Base-by-base conservation (phyloP, 2,888 invertebrate genomes). In the Drosophila subsilvestris region DNA sequence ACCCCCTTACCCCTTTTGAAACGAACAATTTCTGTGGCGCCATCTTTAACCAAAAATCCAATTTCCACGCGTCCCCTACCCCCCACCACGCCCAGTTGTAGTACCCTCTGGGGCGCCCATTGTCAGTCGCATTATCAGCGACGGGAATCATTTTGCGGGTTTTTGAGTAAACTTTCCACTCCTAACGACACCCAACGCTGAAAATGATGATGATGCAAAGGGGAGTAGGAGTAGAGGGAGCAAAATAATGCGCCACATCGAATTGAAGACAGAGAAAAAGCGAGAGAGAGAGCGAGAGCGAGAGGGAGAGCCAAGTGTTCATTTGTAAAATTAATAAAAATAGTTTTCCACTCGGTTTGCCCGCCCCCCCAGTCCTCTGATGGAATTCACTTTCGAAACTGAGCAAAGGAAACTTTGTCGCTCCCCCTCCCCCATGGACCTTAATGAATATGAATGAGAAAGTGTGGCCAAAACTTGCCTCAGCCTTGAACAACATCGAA, bases 311-410 rank as follows among this genome's bases (percentile, higher is more conserved):
- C 63, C 54, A 63, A 57, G 63, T 60, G 51, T 71, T 74, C 71
- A 67, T 74, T 78, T 78, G 48, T 68, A 63, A 75, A 81, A 76
- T 82, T 69, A 79, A 76, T 75, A 69, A 60, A 66, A 58, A 65
- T 72, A 49, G 72, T 69, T 69, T 65, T 44, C 20, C 53, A 47
- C 37, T 37, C 45, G 50, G 25, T 12, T 10, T 29, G n/a, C 29
- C 27, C 17, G 4, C 22, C 22, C 22, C 22, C 22, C 22, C 22
- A 2, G 4, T 0, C 27, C 27, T 7, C 27, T 29, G 10, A 27
- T 17, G 51, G 49, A 10, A n/a, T 10, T 44, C n/a, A 1, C 18
- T 12, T 42, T 22, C 8, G n/a, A 18, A 17, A 32, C 22, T 6
- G 48, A 48, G n/a, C 25, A n/a, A 12, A 22, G 18, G 18, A 44